Percentiles rank a stretch among this genome's conserved stretches.
phyloP scores from a whole-genome alignment of 2,113 vertebrate species.

The Halcyon senegalensis region DNA sequence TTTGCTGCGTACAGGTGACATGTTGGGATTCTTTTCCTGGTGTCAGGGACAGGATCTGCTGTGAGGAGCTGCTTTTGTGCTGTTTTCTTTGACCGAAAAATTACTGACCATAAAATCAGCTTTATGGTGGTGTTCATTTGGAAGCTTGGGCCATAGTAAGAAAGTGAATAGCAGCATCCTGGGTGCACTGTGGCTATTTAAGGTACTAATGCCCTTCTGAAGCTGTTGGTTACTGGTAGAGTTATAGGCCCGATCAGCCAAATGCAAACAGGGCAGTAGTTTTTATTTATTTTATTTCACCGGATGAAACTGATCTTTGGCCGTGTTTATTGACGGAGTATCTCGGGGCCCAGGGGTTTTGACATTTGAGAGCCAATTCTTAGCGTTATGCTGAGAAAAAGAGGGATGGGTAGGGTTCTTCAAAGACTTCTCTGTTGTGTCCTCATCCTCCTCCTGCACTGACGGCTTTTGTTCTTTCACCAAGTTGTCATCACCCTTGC shows the following conservation, averaged over 20 bases:
- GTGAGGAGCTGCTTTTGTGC: not conserved
- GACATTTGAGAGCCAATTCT: not conserved
- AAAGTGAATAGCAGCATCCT: not conserved
- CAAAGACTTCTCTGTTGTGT: not conserved
- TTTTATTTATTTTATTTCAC: conserved; percentile 46
- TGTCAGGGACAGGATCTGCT: not conserved
- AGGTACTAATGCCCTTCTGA: not conserved
- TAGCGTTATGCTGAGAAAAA: not conserved
- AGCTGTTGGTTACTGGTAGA: conserved; percentile 6
- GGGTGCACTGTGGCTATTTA: not conserved
- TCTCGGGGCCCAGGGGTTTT: not conserved
- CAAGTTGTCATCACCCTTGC: not conserved
- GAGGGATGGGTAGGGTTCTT: not conserved
- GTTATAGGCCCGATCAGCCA: not conserved
- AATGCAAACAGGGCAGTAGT: not conserved
- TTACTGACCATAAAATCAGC: not conserved
- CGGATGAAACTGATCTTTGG: not conserved
- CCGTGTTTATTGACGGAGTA: not conserved
- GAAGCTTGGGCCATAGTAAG: not conserved
- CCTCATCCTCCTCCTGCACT: not conserved
- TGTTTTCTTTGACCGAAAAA: not conserved
- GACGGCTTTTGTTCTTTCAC: not conserved
- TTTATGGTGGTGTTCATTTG: not conserved
- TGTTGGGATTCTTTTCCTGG: not conserved
- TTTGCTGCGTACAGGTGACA: not conserved